A percentile compares a stretch with the other conserved stretches of the same genome.
phyloP scores from a whole-genome alignment of 2,888 invertebrate species.

The Agrochola litura region DNA sequence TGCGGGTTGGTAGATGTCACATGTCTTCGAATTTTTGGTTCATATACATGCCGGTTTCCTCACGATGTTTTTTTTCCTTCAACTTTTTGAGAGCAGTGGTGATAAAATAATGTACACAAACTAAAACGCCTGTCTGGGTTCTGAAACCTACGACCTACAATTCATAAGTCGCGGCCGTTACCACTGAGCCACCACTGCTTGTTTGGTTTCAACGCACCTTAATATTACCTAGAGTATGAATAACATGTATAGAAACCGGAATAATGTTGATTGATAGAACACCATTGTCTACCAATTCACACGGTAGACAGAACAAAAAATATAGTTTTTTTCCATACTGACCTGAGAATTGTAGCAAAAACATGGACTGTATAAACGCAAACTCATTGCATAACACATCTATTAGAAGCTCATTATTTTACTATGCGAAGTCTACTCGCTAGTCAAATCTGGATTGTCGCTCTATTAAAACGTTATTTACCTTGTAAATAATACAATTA shows the following conservation, averaged over 20 bases:
- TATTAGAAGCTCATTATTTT: neutral
- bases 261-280: conserved; percentile 1
- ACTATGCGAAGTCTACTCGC: neutral
- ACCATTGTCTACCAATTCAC: conserved; percentile 38
- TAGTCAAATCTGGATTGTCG: neutral
- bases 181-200: neutral
- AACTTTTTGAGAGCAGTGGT: too few species aligned
- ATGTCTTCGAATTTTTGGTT: too few species aligned
- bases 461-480: neutral
- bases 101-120: too few species aligned
- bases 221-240: neutral
- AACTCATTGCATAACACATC: neutral
- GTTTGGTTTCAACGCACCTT: neutral
- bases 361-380: neutral
- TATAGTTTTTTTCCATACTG: neutral
- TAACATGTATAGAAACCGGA: neutral
- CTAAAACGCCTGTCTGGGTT: too few species aligned
- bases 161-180: too few species aligned
- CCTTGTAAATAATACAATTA: neutral
- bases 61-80: too few species aligned
- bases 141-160: too few species aligned
- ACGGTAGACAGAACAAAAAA: conserved; percentile 26
- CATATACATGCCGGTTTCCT: too few species aligned
- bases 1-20: too few species aligned
- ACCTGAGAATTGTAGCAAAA: conserved; percentile 1